A percentile compares a stretch with the other conserved stretches of the same genome.
phyloP scores from a whole-genome alignment of 1,140 invertebrate genomes.

The Zaprionus africanus region DNA sequence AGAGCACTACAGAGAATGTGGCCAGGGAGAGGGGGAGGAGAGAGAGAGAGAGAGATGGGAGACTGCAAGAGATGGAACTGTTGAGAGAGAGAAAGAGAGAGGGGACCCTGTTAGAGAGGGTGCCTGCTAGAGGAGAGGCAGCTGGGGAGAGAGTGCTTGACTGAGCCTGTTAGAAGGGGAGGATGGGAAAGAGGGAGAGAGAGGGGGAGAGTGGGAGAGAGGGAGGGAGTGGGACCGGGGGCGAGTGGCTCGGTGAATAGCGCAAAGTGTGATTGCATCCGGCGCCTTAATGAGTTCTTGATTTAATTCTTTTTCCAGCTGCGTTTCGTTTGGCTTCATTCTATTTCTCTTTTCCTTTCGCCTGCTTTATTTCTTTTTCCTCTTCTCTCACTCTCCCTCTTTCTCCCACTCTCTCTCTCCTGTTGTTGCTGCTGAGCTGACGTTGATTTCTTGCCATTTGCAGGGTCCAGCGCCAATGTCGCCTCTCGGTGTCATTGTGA shows the following conservation, averaged over 20 bases:
- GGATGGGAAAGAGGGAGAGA: too few relatives aligned
- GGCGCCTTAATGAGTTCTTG: slow-evolving; percentile 84
- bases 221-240: slow-evolving; percentile 19
- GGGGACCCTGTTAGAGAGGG: background rate
- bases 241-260: slow-evolving; percentile 71
- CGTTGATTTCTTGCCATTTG: slow-evolving; percentile 80
- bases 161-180: background rate
- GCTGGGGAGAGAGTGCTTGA: background rate
- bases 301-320: slow-evolving; percentile 83
- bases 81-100: background rate
- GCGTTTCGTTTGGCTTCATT: slow-evolving; percentile 72
- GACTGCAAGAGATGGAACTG: background rate
- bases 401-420: background rate
- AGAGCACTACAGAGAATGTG: background rate
- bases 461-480: slow-evolving; percentile 69
- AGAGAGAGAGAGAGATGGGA: background rate
- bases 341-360: slow-evolving; percentile 19
- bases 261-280: slow-evolving; percentile 84
- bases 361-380: background rate
- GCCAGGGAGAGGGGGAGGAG: slow-evolving; percentile 4
- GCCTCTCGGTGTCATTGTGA: slow-evolving; percentile 70
- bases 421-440: slow-evolving; percentile 50
- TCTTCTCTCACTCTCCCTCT: background rate
- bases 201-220: background rate
- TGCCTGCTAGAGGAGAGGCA: background rate